phyloP scores from a whole-genome alignment of 1,140 invertebrate genomes.

The Drosophila miranda region DNA sequence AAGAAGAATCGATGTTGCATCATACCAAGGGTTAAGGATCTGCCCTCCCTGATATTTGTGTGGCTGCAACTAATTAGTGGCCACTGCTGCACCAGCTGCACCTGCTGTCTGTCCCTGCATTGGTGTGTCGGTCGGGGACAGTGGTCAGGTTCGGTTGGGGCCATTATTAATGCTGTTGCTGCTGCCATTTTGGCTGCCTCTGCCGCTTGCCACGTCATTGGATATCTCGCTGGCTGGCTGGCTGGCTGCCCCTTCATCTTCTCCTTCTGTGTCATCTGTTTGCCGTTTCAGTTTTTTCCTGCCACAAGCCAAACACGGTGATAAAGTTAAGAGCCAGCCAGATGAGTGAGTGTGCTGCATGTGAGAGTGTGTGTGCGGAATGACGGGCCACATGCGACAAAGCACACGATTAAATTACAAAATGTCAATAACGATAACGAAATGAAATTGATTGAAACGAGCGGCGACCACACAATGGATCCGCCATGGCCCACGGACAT shows the following conservation, averaged over 20 bases:
- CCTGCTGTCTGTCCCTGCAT: conserved; percentile 20
- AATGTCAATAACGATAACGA: conserved; percentile 76
- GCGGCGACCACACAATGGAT: conserved; percentile 60
- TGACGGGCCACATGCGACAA: conserved; percentile 58
- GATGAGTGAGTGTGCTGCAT: conserved; percentile 15
- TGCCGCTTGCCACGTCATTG: conserved; percentile 40
- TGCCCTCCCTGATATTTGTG: conserved; percentile 13
- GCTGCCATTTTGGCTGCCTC: conserved; percentile 23
- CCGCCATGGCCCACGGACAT: conserved; percentile 17
- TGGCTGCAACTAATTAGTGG: conserved; percentile 52
- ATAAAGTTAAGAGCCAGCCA: conserved; percentile 72
- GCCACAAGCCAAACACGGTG: conserved; percentile 61
- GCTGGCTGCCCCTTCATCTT: conserved; percentile 34
- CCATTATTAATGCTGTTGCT: conserved; percentile 28
- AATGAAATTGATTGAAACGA: conserved; percentile 79
- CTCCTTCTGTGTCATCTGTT: conserved; percentile 35
- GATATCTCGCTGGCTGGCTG: conserved; percentile 13
- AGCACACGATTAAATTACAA: conserved; percentile 79
- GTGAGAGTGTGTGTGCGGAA: conserved; percentile 28
- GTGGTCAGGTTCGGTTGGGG: neutral
- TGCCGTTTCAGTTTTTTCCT: conserved; percentile 26
- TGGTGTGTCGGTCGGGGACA: neutral
- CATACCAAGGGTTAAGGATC: neutral
- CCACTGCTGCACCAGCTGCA: conserved; percentile 6
- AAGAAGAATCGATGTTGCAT: neutral